A percentile compares a stretch with the other conserved stretches of the same genome.
Evolutionary conservation across 2,797 vertebrate species (phyloP).

Genomic region (Leptoclinus maculatus): DNA sequence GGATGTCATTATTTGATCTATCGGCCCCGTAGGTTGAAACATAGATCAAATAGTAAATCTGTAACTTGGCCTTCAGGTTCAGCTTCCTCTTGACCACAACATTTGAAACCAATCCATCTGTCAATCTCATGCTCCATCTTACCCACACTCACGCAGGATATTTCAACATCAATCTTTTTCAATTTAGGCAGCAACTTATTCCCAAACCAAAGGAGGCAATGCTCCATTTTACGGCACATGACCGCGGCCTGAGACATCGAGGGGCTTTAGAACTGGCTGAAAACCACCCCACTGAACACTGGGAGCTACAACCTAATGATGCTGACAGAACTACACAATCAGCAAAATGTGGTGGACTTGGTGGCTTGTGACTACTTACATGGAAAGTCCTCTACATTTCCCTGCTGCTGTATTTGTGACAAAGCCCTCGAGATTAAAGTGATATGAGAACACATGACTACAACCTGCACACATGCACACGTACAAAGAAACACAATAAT

Average conservation of each 20-base stretch:
- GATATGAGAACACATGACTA: not conserved
- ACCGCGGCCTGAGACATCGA: not conserved
- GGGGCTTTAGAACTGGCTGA: not conserved
- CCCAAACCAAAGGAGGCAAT: not conserved
- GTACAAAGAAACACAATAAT: slow-evolving; percentile 17
- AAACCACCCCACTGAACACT: not conserved
- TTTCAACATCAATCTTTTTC: not conserved
- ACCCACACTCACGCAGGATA: not conserved
- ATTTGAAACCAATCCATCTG: not conserved
- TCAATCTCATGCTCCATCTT: not conserved
- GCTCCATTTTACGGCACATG: not conserved
- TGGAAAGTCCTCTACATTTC: not conserved
- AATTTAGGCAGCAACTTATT: not conserved
- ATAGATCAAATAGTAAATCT: not conserved
- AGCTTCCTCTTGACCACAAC: not conserved
- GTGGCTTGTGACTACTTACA: not conserved
- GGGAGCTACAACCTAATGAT: slow-evolving; percentile 16
- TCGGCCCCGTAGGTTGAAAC: not conserved
- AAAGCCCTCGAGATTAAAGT: not conserved
- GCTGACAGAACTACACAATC: slow-evolving; percentile 12
- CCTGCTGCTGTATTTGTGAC: not conserved
- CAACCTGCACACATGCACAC: not conserved
- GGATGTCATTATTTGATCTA: not conserved
- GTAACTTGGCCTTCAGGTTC: not conserved
- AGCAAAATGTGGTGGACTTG: slow-evolving; percentile 1